Conservation (phyloP, 2,888 invertebrate species). For the Sepioteuthis lessoniana region DNA sequence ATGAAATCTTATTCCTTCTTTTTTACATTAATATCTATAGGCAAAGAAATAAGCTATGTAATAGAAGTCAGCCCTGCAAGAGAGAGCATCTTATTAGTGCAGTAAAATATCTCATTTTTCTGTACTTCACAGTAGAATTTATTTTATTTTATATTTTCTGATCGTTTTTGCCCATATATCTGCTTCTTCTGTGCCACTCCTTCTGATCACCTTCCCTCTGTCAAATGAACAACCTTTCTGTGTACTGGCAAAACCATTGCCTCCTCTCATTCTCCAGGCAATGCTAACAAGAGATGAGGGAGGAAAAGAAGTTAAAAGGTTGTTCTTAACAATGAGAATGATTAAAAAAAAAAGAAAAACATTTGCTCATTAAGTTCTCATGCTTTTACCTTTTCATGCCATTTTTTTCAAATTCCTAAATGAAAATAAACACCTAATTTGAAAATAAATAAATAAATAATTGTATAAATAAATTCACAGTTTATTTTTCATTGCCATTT, state of each 20-base stretch:
- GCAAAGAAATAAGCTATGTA: too few relatives aligned
- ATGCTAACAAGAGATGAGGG: background rate
- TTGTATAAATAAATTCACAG: background rate
- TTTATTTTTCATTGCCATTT: background rate
- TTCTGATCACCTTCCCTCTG: background rate
- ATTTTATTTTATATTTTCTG: background rate
- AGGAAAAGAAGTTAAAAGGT: background rate
- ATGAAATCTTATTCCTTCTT: too few relatives aligned
- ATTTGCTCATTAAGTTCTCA: background rate
- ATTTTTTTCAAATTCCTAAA: background rate
- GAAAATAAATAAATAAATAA: background rate
- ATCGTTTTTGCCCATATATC: background rate
- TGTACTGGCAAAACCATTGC: background rate
- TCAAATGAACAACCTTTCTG: background rate
- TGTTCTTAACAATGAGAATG: background rate
- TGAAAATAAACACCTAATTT: slow-evolving; percentile 8
- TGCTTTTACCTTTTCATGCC: background rate
- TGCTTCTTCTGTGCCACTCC: background rate
- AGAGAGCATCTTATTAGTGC: background rate
- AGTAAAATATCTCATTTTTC: background rate
- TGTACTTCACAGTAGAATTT: background rate
- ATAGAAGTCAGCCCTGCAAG: too few relatives aligned
- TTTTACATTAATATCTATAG: too few relatives aligned
- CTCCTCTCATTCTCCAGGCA: background rate
- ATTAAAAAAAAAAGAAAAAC: too few relatives aligned